Evolutionary conservation across 2,888 invertebrate species (phyloP).

Genomic region (Ryuthela nishihirai): DNA sequence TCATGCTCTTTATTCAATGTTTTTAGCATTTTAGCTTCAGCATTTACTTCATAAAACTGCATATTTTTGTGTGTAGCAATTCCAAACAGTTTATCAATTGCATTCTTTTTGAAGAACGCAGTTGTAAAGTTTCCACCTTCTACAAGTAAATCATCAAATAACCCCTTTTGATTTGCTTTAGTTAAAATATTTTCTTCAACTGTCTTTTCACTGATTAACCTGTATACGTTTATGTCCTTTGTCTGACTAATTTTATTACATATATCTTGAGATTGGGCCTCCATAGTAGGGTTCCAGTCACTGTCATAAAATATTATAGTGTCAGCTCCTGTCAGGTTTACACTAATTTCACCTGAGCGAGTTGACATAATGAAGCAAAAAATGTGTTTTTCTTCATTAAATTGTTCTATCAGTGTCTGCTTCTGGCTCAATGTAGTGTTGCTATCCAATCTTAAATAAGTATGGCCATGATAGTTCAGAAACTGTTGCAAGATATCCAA

Average conservation of each 20-base stretch:
- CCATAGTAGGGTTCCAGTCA: conserved; percentile 99
- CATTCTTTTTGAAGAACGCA: conserved; percentile 89
- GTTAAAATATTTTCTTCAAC: conserved; percentile 99
- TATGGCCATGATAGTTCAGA: conserved; percentile 93
- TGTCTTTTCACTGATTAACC: conserved; percentile 92
- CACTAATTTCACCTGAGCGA: conserved; percentile 94
- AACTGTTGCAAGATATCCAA: conserved; percentile 96
- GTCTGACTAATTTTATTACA: conserved; percentile 99
- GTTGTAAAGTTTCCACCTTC: conserved; percentile 99
- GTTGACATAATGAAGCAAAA: conserved; percentile 98
- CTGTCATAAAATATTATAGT: conserved; percentile 99
- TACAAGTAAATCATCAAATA: conserved; percentile 94
- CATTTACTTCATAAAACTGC: conserved; percentile 6
- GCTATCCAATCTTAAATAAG: conserved; percentile 93
- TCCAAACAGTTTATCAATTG: conserved; percentile 87
- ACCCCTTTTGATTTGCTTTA: conserved; percentile 95
- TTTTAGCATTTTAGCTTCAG: conserved; percentile 18
- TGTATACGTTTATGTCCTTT: conserved; percentile 96
- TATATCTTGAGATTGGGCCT: conserved; percentile 77
- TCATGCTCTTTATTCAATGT: conserved; percentile 23
- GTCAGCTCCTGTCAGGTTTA: conserved; percentile 98
- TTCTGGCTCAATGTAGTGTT: conserved; percentile 91
- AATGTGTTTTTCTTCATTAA: conserved; percentile 90
- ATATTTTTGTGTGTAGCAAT: conserved; percentile 62
- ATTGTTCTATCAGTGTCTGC: conserved; percentile 93